Evolutionary conservation across 2,888 invertebrate species (phyloP).

Genomic region (Prostheceraeus crozeri): DNA sequence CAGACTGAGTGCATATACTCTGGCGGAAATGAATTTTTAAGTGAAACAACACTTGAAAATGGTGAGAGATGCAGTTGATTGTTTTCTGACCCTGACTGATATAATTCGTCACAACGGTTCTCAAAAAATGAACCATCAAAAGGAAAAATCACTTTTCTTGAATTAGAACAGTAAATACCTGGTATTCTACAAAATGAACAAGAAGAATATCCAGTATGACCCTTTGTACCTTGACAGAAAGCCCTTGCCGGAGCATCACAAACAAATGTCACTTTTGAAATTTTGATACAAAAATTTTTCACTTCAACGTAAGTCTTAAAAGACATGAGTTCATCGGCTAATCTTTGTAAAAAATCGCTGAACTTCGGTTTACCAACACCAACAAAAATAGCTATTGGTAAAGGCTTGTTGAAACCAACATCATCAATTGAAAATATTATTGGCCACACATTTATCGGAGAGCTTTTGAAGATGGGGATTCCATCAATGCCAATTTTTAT

Average conservation of each 20-base stretch:
- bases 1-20: constrained; percentile 40
- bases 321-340: constrained; percentile 7
- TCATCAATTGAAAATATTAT: constrained; percentile 11
- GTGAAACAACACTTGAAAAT: constrained; percentile 35
- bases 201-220: constrained; percentile 36
- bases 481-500: constrained; percentile 37
- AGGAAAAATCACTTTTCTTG: constrained; percentile 13
- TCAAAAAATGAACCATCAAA: constrained; percentile 28
- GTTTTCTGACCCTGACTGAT: background rate
- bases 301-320: constrained; percentile 24
- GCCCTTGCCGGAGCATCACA: constrained; percentile 41
- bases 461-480: constrained; percentile 36
- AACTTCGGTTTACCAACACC: constrained; percentile 36
- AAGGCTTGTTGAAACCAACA: constrained; percentile 21
- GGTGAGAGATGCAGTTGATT: constrained; percentile 38
- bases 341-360: constrained; percentile 34
- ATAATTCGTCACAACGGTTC: background rate
- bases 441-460: constrained; percentile 35
- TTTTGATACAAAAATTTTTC: background rate
- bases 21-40: constrained; percentile 39
- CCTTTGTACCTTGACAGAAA: constrained; percentile 38
- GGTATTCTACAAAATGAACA: constrained; percentile 36
- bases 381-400: constrained; percentile 34
- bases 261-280: constrained; percentile 34
- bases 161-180: constrained; percentile 19